Base-by-base conservation (phyloP, 2,888 invertebrate species). In the Hirudinaria manillensis region DNA sequence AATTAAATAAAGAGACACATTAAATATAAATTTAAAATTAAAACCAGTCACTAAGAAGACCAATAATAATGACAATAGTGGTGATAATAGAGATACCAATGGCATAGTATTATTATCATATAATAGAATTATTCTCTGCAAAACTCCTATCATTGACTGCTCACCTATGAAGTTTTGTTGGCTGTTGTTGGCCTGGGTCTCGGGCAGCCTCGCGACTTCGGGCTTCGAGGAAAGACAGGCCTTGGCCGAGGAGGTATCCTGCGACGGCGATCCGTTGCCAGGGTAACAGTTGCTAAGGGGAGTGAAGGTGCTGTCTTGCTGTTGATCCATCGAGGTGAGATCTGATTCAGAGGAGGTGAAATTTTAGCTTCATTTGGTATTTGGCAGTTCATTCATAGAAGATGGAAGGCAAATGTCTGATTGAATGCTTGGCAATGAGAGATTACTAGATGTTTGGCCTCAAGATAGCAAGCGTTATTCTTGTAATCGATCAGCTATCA, bases 271-370 rank as follows among this genome's bases (percentile, higher is more conserved):
- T 1, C 68, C 68, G n/a, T 32, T 68, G 2, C 68, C 68, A 32
- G 68, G 36, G 32, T 68, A 68, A 68, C 68, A 34, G 36, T 68
- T 68, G 36, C 34, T 36, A 16, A 68, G 68, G 1, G 68, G 68
- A n/a, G 68, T 68, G n/a, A 36, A n/a, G 29, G 32, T 34, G 68
- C n/a, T 34, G 36, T 32, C 68, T 34, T 32, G 34, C 13, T 67
- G 67, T 21, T 67, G 68, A 32, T 68, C 68, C 68, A 68, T 68
- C 10, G 68, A 34, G n/a, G 68, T 68, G n/a, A 68, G 6, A 68
- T 68, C 68, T 68, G 21, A 61, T 45, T 45, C 45, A 16, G 3
- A 16, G 1, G 13, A 45, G 45, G 16, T 7, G 45, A 16, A 16
- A 36, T 36, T 45, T 45, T 16, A 45, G 10, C 10, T 45, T 45